Conservation (phyloP, 2,113 vertebrate species). For the Chlorodrepanis virens region DNA sequence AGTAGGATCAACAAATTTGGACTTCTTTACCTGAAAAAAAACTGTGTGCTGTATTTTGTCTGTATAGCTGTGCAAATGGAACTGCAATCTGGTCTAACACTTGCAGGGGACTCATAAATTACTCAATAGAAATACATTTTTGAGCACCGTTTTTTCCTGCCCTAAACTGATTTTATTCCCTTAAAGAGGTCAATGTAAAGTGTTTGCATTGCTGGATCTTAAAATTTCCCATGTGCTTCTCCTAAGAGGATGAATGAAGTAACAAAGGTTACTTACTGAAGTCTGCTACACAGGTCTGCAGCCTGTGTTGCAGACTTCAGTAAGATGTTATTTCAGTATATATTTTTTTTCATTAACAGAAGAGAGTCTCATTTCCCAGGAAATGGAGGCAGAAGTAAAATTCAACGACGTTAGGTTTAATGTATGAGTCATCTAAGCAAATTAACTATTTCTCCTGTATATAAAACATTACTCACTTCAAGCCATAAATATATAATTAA, state of each 20-base stretch:
- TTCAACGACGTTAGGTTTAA: background rate
- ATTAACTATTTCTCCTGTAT: constrained; percentile 19
- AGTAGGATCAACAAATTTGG: background rate
- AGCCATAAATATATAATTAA: constrained; percentile 26
- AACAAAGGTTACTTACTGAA: background rate
- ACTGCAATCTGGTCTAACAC: background rate
- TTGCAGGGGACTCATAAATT: background rate
- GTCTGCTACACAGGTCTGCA: background rate
- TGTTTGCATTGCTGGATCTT: background rate
- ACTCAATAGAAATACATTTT: background rate
- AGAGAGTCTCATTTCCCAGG: background rate
- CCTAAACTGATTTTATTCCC: background rate
- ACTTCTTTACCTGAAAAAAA: background rate
- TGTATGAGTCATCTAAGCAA: constrained; percentile 11
- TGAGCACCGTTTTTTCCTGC: fast-evolving
- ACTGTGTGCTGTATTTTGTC: background rate
- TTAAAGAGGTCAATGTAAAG: background rate
- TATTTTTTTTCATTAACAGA: background rate
- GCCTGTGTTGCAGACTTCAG: background rate
- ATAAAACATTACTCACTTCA: constrained; percentile 14
- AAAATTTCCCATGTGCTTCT: background rate
- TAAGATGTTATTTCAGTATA: background rate
- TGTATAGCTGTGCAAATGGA: background rate
- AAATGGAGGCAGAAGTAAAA: background rate
- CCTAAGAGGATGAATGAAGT: background rate